Percentiles rank a stretch among this genome's conserved stretches.
Conservation (phyloP, 2,888 invertebrate species). For the Hanleya hanleyi region DNA sequence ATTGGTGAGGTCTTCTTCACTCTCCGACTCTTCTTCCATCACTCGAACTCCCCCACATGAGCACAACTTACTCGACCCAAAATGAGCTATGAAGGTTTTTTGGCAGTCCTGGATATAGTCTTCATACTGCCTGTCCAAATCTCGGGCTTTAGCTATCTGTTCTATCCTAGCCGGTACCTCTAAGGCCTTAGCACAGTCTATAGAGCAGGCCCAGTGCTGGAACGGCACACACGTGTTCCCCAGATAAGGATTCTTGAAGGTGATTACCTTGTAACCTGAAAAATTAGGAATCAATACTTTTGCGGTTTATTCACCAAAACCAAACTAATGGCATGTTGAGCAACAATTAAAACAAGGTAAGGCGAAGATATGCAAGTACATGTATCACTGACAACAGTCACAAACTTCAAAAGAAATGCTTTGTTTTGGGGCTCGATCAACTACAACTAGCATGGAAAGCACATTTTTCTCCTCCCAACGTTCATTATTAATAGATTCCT, state of each 20-base stretch:
- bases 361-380: too few relatives aligned
- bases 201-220: slow-evolving; percentile 75
- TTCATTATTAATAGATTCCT: too few relatives aligned
- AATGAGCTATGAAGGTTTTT: not conserved
- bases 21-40: not conserved
- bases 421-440: too few relatives aligned
- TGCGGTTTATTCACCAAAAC: too few relatives aligned
- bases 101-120: slow-evolving; percentile 49
- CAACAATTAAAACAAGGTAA: too few relatives aligned
- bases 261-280: slow-evolving; percentile 75
- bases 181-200: slow-evolving; percentile 73
- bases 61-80: not conserved
- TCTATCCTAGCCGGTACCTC: slow-evolving; percentile 74
- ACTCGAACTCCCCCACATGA: not conserved
- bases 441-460: too few relatives aligned
- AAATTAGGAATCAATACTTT: slow-evolving; percentile 7
- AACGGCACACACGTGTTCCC: slow-evolving; percentile 76
- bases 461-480: too few relatives aligned
- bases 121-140: slow-evolving; percentile 71
- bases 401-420: too few relatives aligned
- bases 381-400: too few relatives aligned
- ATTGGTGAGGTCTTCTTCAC: not conserved
- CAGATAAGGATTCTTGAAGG: slow-evolving; percentile 75
- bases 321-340: too few relatives aligned
- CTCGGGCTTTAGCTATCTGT: slow-evolving; percentile 69